These are phyloP conservation scores for Cheirogaleus major DNA, from an alignment of 2,797 vertebrate species.

Conservation along the genomic window DNA sequence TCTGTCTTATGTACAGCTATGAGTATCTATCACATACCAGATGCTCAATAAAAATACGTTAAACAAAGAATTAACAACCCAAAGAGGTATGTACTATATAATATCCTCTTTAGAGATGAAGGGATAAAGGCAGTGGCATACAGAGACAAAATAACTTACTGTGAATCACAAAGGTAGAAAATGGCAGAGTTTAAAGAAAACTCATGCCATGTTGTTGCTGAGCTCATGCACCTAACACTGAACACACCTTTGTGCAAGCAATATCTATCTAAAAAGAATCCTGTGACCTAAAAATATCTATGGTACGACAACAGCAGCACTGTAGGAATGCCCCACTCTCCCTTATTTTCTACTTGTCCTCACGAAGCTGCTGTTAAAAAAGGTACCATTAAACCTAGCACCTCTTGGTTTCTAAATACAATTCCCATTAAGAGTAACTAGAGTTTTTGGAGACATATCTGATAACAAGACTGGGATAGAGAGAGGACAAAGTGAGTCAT, in stretches of 20 bases:
- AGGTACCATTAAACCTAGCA: neutral
- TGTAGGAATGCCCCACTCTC: neutral
- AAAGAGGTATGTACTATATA: neutral
- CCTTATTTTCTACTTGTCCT: neutral
- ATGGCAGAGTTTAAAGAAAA: neutral
- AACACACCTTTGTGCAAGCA: neutral
- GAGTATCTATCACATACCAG: neutral
- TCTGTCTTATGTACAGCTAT: neutral
- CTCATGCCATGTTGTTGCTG: neutral
- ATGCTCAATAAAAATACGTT: neutral
- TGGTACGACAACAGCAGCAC: neutral
- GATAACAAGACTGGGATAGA: neutral
- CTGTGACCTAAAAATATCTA: neutral
- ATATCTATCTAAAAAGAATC: neutral
- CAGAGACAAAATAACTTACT: neutral
- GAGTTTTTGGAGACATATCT: neutral
- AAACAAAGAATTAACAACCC: neutral
- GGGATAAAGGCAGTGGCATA: neutral
- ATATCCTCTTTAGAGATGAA: neutral
- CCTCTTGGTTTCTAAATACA: neutral
- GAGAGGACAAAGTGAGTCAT: neutral
- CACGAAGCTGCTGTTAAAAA: neutral
- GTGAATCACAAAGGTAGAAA: neutral
- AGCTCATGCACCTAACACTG: neutral
- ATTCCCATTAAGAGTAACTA: neutral